Percentiles rank a stretch among this genome's conserved stretches.
These are phyloP conservation scores for Numida meleagris DNA, from an alignment of 2,113 vertebrate species.

Conservation along the genomic window DNA sequence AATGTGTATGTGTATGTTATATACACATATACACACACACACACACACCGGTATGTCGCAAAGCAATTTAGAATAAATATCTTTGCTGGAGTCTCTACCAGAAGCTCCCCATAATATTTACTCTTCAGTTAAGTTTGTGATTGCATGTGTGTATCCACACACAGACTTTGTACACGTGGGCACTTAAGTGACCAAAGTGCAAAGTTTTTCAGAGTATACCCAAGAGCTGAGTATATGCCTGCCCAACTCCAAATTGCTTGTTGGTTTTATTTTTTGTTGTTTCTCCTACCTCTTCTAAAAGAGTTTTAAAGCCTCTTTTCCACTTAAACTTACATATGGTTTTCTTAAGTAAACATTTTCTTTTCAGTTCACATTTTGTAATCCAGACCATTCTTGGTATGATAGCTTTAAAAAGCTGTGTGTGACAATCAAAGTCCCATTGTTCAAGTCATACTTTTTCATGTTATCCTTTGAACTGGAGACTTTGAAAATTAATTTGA, in stretches of 20 bases:
- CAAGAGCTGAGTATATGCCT: conserved; percentile 40
- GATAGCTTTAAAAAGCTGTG: conserved; percentile 19
- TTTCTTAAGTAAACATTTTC: conserved; percentile 61
- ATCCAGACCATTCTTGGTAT: conserved; percentile 64
- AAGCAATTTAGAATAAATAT: conserved; percentile 74
- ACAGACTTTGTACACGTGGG: conserved; percentile 75
- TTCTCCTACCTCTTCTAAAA: background rate
- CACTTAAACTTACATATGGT: background rate
- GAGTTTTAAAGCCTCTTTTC: conserved; percentile 63
- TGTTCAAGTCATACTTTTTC: conserved; percentile 20
- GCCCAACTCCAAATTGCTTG: conserved; percentile 21
- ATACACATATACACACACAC: background rate
- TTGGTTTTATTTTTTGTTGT: background rate
- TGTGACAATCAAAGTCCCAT: conserved; percentile 45
- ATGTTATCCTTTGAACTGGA: conserved; percentile 23
- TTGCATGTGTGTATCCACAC: conserved; percentile 54
- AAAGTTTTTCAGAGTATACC: conserved; percentile 69
- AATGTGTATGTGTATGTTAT: background rate
- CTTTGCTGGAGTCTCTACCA: conserved; percentile 45
- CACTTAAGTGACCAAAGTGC: conserved; percentile 79
- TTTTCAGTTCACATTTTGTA: conserved; percentile 72
- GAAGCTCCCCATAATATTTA: conserved; percentile 60
- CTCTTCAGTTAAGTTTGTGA: conserved; percentile 62
- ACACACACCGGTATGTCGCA: conserved; percentile 26
- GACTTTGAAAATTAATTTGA: conserved; percentile 34